A percentile compares a stretch with the other conserved stretches of the same genome.
Conservation (phyloP, 2,113 vertebrate species). For the Mobula birostris region DNA sequence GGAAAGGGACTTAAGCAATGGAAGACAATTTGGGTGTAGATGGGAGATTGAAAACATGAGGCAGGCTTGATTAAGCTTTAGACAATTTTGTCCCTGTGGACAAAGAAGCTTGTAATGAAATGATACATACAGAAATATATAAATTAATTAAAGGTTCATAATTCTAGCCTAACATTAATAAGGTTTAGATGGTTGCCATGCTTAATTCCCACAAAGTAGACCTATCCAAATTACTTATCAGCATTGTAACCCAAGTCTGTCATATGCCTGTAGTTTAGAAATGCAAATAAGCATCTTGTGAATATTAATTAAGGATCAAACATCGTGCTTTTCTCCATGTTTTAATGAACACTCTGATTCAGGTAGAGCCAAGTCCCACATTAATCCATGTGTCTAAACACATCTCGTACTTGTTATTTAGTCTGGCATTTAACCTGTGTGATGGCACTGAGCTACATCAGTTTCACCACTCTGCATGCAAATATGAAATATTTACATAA, state of each 20-base stretch:
- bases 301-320: slow-evolving; percentile 1
- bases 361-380: not conserved
- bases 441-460: not conserved
- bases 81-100: not conserved
- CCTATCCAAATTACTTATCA: not conserved
- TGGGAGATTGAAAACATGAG: not conserved
- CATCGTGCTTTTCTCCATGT: not conserved
- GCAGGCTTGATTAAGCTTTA: not conserved
- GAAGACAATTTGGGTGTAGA: not conserved
- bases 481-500: slow-evolving; percentile 2
- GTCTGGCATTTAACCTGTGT: not conserved
- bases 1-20: not conserved
- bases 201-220: slow-evolving; percentile 5
- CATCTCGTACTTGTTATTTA: not conserved
- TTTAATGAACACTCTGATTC: slow-evolving; percentile 21
- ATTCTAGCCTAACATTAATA: slow-evolving; percentile 23
- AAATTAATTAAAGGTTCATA: not conserved
- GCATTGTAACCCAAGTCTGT: not conserved
- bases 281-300: slow-evolving; percentile 6
- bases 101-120: not conserved
- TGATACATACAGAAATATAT: not conserved
- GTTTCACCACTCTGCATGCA: not conserved
- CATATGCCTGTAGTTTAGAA: not conserved
- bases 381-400: not conserved
- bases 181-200: not conserved